phyloP scores from a whole-genome alignment of 2,888 invertebrate species.

The Brachyopa scutellaris region DNA sequence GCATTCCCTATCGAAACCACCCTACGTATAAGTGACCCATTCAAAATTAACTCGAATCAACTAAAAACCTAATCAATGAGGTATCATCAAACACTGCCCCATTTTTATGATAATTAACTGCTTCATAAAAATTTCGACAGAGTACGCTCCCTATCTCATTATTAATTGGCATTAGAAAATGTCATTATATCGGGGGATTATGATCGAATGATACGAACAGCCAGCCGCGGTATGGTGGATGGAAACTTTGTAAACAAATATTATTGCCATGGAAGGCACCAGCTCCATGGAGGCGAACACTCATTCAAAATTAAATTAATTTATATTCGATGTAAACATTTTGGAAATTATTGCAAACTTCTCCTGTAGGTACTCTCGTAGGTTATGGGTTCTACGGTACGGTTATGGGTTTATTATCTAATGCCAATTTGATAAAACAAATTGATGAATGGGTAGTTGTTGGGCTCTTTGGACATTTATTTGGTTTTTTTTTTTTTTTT shows the following conservation, averaged over 20 bases:
- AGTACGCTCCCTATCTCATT: slow-evolving; percentile 52
- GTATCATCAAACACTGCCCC: slow-evolving; percentile 20
- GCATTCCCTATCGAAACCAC: neutral
- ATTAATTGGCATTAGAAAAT: slow-evolving; percentile 70
- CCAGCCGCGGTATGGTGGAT: neutral
- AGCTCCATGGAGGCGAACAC: neutral
- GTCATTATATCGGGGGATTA: slow-evolving; percentile 58
- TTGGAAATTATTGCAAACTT: neutral
- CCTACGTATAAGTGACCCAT: slow-evolving; percentile 24
- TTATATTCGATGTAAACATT: slow-evolving; percentile 51
- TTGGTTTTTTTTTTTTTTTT: too few relatives aligned
- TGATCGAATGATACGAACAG: slow-evolving; percentile 40
- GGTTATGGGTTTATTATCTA: slow-evolving; percentile 27
- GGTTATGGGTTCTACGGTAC: neutral
- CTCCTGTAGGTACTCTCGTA: neutral
- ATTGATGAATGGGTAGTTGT: slow-evolving; percentile 40
- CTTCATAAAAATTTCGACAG: slow-evolving; percentile 11
- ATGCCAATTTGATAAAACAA: slow-evolving; percentile 20
- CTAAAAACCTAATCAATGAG: slow-evolving; percentile 41
- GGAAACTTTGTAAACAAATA: slow-evolving; percentile 45
- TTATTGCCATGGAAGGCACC: neutral
- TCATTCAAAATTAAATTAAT: slow-evolving; percentile 56
- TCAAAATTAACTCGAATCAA: slow-evolving; percentile 54
- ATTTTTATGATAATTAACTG: slow-evolving; percentile 56
- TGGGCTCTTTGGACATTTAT: too few relatives aligned